Evolutionary conservation across 2,797 vertebrate species (phyloP).

Genomic region (Galagoides demidoff): DNA sequence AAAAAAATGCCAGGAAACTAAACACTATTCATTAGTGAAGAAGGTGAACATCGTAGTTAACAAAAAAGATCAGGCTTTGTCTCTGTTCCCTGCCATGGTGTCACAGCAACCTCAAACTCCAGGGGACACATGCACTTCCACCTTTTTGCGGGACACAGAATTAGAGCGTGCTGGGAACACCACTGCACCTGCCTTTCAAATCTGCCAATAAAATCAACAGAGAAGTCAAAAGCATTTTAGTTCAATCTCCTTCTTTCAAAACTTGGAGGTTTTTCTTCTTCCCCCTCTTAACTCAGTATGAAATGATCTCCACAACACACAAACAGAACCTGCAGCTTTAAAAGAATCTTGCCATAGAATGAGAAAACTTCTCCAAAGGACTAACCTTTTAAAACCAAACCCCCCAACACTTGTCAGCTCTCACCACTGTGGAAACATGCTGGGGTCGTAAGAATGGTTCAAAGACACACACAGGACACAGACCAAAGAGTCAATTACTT

Average conservation of each 20-base stretch:
- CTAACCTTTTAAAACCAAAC: not conserved
- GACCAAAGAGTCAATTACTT: not conserved
- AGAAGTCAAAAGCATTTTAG: not conserved
- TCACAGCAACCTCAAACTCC: too few species aligned
- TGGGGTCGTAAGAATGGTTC: not conserved
- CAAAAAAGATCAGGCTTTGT: not conserved
- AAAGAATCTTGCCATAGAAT: not conserved
- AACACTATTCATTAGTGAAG: not conserved
- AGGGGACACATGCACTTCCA: too few species aligned
- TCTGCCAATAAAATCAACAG: not conserved
- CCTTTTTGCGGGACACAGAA: not conserved
- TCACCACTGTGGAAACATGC: not conserved
- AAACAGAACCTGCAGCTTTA: not conserved
- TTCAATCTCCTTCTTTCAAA: not conserved
- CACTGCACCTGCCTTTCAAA: not conserved
- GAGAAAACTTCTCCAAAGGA: not conserved
- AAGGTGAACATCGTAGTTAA: not conserved
- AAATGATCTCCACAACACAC: not conserved
- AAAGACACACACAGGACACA: not conserved
- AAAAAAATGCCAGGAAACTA: not conserved
- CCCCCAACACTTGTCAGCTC: not conserved
- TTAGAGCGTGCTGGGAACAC: not conserved
- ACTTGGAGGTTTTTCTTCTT: not conserved
- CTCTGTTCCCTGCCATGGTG: too few species aligned
- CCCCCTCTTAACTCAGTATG: not conserved